Evolutionary conservation across 1,140 invertebrate genomes (phyloP).

Genomic region (Drosophila sturtevanti): DNA sequence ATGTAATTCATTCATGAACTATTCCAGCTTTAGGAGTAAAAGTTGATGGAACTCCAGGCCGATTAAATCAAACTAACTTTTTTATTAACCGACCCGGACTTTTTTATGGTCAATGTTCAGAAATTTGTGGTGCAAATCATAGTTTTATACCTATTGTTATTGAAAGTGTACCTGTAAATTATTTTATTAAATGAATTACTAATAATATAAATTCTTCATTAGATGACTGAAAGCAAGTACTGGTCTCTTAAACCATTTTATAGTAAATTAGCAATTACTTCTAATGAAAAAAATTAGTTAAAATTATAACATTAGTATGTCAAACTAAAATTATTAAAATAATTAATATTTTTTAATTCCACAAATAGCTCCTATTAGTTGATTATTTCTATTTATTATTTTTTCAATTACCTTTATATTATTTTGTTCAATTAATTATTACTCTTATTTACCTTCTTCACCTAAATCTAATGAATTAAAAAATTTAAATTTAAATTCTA

Average conservation of each 20-base stretch:
- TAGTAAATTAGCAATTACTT: constrained; percentile 84
- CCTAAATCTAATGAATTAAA: constrained; percentile 65
- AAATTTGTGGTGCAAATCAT: constrained; percentile 91
- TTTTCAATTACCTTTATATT: constrained; percentile 83
- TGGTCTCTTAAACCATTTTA: constrained; percentile 84
- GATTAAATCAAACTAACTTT: constrained; percentile 87
- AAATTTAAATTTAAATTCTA: constrained; percentile 75
- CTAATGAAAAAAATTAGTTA: constrained; percentile 85
- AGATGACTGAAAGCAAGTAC: constrained; percentile 86
- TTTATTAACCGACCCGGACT: constrained; percentile 85
- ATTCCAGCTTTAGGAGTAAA: constrained; percentile 86
- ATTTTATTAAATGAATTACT: constrained; percentile 85
- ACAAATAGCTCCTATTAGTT: constrained; percentile 84
- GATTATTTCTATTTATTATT: constrained; percentile 83
- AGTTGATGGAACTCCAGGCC: constrained; percentile 87
- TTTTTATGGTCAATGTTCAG: constrained; percentile 89
- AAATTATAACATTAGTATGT: constrained; percentile 84
- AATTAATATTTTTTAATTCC: constrained; percentile 84
- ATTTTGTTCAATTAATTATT: constrained; percentile 83
- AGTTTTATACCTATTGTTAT: constrained; percentile 90
- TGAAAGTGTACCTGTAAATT: constrained; percentile 84
- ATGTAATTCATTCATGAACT: constrained; percentile 89
- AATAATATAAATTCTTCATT: constrained; percentile 84
- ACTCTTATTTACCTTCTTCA: constrained; percentile 68
- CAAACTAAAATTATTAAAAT: constrained; percentile 85